Evolutionary conservation across 2,113 vertebrate genomes (phyloP).

Genomic region (Melanotaenia duboulayi): DNA sequence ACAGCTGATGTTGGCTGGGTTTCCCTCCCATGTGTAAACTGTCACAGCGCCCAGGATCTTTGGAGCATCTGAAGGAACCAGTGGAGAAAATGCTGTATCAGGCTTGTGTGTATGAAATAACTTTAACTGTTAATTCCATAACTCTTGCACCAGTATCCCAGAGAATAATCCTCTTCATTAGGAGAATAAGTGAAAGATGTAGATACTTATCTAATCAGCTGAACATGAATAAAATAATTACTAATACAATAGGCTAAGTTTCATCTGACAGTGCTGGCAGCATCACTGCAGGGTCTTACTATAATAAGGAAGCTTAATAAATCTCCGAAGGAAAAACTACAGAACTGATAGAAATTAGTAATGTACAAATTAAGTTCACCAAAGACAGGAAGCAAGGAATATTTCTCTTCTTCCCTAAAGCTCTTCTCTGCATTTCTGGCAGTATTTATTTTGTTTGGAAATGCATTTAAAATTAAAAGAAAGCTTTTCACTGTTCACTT

Average conservation of each 20-base stretch:
- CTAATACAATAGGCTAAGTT: slow-evolving; percentile 1
- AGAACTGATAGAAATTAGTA: slow-evolving; percentile 6
- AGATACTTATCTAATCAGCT: slow-evolving; percentile 2
- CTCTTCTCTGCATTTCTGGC: slow-evolving; percentile 10
- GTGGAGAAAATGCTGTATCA: background rate
- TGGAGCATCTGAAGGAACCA: slow-evolving; percentile 87
- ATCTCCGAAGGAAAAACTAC: slow-evolving; percentile 10
- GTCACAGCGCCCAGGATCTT: slow-evolving; percentile 90
- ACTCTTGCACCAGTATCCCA: too few relatives aligned
- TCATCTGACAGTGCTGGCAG: background rate
- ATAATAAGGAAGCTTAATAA: background rate
- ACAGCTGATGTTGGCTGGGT: slow-evolving; percentile 95
- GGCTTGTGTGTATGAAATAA: background rate
- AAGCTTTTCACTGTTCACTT: too few relatives aligned
- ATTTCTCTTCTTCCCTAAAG: slow-evolving; percentile 14
- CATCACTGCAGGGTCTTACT: background rate
- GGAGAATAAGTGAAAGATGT: background rate
- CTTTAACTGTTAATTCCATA: background rate
- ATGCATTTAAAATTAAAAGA: too few relatives aligned
- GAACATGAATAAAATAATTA: background rate
- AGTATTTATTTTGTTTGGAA: slow-evolving; percentile 10
- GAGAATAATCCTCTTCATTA: too few relatives aligned
- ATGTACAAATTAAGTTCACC: slow-evolving; percentile 5
- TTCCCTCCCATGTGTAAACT: slow-evolving; percentile 95
- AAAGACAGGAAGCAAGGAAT: slow-evolving; percentile 13